A percentile compares a stretch with the other conserved stretches of the same genome.
Evolutionary conservation across 2,888 invertebrate genomes (phyloP).

Genomic region (Salticus scenicus): DNA sequence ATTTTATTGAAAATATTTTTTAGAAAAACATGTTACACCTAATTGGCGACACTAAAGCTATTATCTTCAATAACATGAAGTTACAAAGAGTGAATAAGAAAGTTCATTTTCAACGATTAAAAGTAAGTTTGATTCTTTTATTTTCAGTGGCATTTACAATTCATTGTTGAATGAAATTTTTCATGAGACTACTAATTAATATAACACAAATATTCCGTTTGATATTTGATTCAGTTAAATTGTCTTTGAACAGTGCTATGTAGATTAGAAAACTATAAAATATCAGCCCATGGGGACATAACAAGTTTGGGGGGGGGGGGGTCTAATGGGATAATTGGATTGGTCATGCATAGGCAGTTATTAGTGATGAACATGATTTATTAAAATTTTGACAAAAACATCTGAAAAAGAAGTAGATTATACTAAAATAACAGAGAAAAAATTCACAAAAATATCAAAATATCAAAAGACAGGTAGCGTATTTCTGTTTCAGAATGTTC

Average conservation of each 20-base stretch:
- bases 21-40: neutral
- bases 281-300: neutral
- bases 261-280: constrained; percentile 5
- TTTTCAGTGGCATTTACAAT: neutral
- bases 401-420: no score
- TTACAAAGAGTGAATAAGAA: neutral
- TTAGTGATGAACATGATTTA: no score
- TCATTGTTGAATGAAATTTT: neutral
- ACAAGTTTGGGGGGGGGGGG: no score
- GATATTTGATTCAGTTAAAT: constrained; percentile 1
- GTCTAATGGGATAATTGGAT: no score
- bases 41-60: neutral
- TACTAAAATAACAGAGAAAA: no score
- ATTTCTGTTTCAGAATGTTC: no score
- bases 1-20: constrained; percentile 8
- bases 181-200: neutral
- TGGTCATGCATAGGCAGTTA: no score
- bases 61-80: neutral
- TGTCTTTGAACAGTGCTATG: neutral
- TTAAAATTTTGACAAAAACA: no score
- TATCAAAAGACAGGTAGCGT: no score
- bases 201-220: neutral
- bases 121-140: neutral
- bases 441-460: no score
- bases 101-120: neutral